A percentile compares a stretch with the other conserved stretches of the same genome.
Conservation (phyloP, 1,140 invertebrate genomes). For the Trachymyrmex septentrionalis region DNA sequence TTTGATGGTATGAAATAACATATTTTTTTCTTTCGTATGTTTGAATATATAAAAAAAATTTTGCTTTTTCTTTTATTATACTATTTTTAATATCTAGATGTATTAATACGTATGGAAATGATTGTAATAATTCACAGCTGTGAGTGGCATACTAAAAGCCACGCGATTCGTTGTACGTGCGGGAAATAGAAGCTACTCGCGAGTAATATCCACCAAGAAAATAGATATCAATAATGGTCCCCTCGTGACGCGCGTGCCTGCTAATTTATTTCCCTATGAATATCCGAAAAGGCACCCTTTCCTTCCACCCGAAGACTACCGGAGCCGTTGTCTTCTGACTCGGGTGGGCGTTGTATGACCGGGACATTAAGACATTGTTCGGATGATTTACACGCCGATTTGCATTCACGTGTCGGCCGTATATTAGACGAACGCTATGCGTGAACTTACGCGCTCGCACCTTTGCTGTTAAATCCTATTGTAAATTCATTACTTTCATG, state of each 20-base stretch:
- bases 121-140: conserved; percentile 3
- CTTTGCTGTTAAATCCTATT: conserved; percentile 56
- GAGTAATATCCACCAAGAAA: conserved; percentile 53
- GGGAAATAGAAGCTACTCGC: conserved; percentile 40
- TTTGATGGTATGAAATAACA: not conserved
- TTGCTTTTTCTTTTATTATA: not conserved
- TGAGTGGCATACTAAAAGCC: not conserved
- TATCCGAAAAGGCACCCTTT: conserved; percentile 81
- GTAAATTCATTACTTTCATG: conserved; percentile 50
- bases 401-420: conserved; percentile 86
- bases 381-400: conserved; percentile 86
- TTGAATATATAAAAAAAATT: not conserved
- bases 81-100: conserved; percentile 1
- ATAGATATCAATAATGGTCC: conserved; percentile 68
- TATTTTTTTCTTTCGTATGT: not conserved
- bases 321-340: conserved; percentile 80
- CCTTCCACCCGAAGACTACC: conserved; percentile 71
- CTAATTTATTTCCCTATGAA: conserved; percentile 85
- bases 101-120: not conserved
- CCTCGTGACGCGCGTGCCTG: conserved; percentile 75
- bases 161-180: conserved; percentile 23
- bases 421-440: conserved; percentile 86
- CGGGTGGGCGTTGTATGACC: conserved; percentile 85
- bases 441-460: conserved; percentile 57
- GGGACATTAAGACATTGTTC: conserved; percentile 87